phyloP scores from a whole-genome alignment of 35 echinoderm and acorn worm genomes.

The Eucidaris tribuloides region DNA sequence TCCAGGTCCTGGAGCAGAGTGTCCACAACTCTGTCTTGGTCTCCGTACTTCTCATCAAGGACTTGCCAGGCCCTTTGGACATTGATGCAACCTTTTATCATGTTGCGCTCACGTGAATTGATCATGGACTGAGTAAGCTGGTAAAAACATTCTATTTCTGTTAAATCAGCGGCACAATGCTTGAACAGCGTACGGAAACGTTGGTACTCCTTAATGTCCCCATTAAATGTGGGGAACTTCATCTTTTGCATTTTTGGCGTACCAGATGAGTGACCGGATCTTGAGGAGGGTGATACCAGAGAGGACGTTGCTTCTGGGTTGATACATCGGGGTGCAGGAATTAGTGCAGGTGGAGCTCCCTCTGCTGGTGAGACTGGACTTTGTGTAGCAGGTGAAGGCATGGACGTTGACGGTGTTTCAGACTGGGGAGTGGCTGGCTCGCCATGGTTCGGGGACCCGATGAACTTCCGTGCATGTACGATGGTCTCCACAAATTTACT shows the following conservation, averaged over 20 bases:
- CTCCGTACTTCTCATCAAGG: constrained; percentile 56
- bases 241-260: constrained; percentile 63
- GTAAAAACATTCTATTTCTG: constrained; percentile 69
- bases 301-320: no score
- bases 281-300: no score
- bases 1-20: constrained; percentile 57
- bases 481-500: neutral
- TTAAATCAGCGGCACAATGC: constrained; percentile 36
- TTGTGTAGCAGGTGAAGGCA: no score
- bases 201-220: constrained; percentile 55
- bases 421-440: no score
- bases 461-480: constrained; percentile 29
- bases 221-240: constrained; percentile 66
- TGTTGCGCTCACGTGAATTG: constrained; percentile 52
- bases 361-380: no score
- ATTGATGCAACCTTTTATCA: constrained; percentile 54
- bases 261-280: no score
- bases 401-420: no score
- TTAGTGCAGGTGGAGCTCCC: no score
- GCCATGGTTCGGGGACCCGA: no score
- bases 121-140: constrained; percentile 66
- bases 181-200: constrained; percentile 51
- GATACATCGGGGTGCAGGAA: no score
- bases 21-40: constrained; percentile 53
- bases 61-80: constrained; percentile 51